Percentiles rank a stretch among this genome's conserved stretches.
Conservation (phyloP, 92 coral and sea anemone genomes). For the Metridium senile region DNA sequence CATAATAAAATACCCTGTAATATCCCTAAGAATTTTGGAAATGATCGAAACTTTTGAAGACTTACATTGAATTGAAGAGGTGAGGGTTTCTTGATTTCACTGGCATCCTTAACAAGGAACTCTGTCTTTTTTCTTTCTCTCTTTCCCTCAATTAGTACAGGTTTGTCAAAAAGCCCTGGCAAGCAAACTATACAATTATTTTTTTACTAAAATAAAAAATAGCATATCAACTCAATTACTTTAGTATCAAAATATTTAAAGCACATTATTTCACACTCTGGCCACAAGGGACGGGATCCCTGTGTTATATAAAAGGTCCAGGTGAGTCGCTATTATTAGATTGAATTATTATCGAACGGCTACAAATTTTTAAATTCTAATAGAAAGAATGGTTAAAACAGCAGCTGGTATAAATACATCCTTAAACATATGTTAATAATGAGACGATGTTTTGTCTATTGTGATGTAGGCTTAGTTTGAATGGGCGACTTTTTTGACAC, state of each 20-base stretch:
- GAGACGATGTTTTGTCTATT: not conserved
- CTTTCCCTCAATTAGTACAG: slow-evolving; percentile 88
- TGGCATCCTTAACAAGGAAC: slow-evolving; percentile 67
- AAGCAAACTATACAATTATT: not conserved
- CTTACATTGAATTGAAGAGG: slow-evolving; percentile 78
- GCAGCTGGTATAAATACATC: not conserved
- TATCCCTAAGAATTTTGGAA: no score
- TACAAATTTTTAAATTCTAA: not conserved
- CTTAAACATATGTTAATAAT: not conserved
- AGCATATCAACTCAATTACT: no score
- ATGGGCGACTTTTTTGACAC: no score
- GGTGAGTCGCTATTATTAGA: not conserved
- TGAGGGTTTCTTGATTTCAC: slow-evolving; percentile 42
- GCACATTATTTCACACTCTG: not conserved
- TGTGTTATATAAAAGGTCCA: not conserved
- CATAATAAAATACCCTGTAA: not conserved
- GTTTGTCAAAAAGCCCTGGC: slow-evolving; percentile 82
- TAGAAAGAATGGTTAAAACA: not conserved
- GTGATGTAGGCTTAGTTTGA: not conserved
- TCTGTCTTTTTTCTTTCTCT: slow-evolving; percentile 84
- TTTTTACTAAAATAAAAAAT: no score
- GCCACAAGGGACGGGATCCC: not conserved
- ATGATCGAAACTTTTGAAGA: no score
- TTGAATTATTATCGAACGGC: not conserved
- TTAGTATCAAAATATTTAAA: not conserved